Base-by-base conservation (phyloP, 2,888 invertebrate genomes). In the Phaonia tiefii region DNA sequence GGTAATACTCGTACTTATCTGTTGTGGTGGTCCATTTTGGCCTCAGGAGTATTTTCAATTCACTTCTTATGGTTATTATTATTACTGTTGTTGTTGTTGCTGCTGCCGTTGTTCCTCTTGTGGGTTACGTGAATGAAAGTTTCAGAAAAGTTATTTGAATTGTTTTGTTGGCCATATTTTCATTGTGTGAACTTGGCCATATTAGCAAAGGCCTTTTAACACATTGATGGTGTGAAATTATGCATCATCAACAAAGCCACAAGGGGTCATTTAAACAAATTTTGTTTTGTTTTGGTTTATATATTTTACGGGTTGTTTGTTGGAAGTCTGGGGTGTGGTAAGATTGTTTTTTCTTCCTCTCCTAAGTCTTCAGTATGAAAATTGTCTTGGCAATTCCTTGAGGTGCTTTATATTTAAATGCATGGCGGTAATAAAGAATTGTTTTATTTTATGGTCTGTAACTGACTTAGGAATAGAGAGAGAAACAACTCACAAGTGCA, bases 201-300 rank as follows among this genome's bases (percentile, higher is more conserved):
- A 75, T 78, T 78, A 75, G 77, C 15, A 71, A 75, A 81, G 75
- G 71, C 77, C 37, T 72, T 81, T 81, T 75, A 78, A 81, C 81
- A 81, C 75, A 81, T 75, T 81, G 72, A 56, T 78, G 78, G 81
- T 81, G 81, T 72, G 81, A 81, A 81, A 81, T 81, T 81, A 81
- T 81, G 81, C 81, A 81, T 81, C 78, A 81, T 81, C 81, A 81
- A 81, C 63, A 75, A 63, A 81, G 81, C 81, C 81, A 81, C 81
- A 81, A 78, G 81, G 81, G 81, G 78, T 78, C 81, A 88, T 88
- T 88, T 87, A 88, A 88, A 88, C 86, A 86, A 87, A 84, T 86
- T 87, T 87, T 66, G 13, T 54, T 75, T 58, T 15, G 11, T 44
- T 44, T 73, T 73, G 58, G 58, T 79, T 82, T 67, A 2, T 42